These are phyloP conservation scores for Parapristionchus giblindavisi DNA, from an alignment of 2,888 invertebrate species.

Conservation along the genomic window DNA sequence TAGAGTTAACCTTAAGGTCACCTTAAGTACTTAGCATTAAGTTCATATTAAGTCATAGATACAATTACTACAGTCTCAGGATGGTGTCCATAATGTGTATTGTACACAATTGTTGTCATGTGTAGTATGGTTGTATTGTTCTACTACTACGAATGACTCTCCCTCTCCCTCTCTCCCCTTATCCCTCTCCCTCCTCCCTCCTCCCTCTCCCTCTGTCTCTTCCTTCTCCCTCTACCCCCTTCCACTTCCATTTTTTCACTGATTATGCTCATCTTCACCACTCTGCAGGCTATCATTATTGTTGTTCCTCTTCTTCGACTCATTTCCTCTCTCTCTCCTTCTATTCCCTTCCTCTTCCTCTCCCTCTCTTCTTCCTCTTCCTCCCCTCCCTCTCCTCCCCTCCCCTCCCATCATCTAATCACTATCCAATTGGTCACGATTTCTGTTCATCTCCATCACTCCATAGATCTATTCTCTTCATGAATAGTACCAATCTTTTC, in stretches of 20 bases:
- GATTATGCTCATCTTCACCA: background rate
- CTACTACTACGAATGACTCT: background rate
- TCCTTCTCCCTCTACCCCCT: conserved; percentile 1
- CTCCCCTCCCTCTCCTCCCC: background rate
- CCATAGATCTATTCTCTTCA: background rate
- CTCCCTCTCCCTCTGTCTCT: background rate
- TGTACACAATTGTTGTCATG: too few relatives aligned
- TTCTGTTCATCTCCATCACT: background rate
- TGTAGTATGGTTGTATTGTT: background rate
- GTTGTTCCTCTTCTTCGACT: background rate
- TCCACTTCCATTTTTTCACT: background rate
- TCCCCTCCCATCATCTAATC: background rate
- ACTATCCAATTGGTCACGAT: background rate
- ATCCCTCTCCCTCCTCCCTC: conserved; percentile 1
- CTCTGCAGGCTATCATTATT: conserved; percentile 13
- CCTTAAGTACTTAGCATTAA: too few relatives aligned
- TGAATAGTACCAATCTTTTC: background rate
- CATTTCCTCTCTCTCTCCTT: background rate
- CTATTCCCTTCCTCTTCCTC: background rate
- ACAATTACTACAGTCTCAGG: too few relatives aligned
- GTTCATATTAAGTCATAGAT: too few relatives aligned
- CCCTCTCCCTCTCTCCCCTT: background rate
- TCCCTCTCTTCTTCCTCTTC: background rate
- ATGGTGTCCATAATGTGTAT: too few relatives aligned
- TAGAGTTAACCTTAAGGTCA: too few relatives aligned